Evolutionary conservation across 2,113 vertebrate species (phyloP).

Genomic region (Bagarius yarrelli): DNA sequence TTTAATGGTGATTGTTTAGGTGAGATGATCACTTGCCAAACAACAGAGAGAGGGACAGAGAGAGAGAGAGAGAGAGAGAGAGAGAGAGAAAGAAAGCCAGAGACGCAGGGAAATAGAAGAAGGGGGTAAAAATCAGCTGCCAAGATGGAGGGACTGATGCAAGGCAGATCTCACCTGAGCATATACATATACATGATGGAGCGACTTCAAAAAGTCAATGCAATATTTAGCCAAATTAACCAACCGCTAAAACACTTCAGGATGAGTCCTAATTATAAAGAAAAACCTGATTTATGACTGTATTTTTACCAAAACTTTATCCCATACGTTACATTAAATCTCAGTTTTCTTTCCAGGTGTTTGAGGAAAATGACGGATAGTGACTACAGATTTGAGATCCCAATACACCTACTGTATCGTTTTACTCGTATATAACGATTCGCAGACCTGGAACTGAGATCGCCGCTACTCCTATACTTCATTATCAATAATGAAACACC

Average conservation of each 20-base stretch:
- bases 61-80: conserved; percentile 41
- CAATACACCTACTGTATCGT: conserved; percentile 35
- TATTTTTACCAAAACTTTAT: conserved; percentile 10
- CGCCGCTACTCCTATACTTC: conserved; percentile 22
- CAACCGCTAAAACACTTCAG: conserved; percentile 2
- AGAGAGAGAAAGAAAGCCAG: conserved; percentile 35
- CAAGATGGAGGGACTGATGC: conserved; percentile 12
- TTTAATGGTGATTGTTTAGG: conserved; percentile 37
- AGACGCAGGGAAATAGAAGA: conserved; percentile 24
- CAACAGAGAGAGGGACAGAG: conserved; percentile 10
- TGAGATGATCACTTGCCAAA: conserved; percentile 40
- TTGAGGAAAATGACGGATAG: conserved; percentile 19
- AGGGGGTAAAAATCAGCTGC: conserved; percentile 11
- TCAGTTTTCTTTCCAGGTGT: background rate
- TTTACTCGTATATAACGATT: conserved; percentile 9
- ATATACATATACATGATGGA: background rate
- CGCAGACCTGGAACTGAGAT: conserved; percentile 1
- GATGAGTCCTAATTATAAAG: background rate
- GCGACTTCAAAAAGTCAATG: background rate
- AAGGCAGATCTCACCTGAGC: conserved; percentile 33
- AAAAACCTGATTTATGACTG: conserved; percentile 17
- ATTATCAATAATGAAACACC: conserved; percentile 34
- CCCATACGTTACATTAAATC: background rate
- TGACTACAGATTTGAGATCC: conserved; percentile 25
- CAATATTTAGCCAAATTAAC: conserved; percentile 12